Evolutionary conservation across 1,140 invertebrate genomes (phyloP).

Genomic region (Tenebrio molitor): DNA sequence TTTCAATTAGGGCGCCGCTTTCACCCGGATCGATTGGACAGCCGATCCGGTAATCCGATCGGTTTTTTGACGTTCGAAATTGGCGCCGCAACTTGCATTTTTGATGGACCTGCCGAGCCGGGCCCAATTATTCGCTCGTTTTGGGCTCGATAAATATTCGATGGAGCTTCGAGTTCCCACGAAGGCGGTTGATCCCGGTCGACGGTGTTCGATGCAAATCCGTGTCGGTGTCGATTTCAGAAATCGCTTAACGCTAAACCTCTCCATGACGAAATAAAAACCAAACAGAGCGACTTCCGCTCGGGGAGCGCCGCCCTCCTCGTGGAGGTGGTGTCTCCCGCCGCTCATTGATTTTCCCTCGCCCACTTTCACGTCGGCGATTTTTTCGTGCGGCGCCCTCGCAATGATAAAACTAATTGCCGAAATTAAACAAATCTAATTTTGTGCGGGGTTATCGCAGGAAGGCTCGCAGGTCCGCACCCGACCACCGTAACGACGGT

Average conservation of each 20-base stretch:
- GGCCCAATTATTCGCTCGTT: neutral
- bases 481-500: neutral
- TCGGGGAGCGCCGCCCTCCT: too few species aligned
- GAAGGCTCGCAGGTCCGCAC: neutral
- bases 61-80: conserved; percentile 15
- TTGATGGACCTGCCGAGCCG: neutral
- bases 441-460: neutral
- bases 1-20: conserved; percentile 7
- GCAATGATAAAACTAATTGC: neutral
- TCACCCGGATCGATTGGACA: conserved; percentile 6
- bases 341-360: neutral
- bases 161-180: neutral
- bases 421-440: neutral
- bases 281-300: neutral
- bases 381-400: neutral
- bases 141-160: neutral
- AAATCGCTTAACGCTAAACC: neutral
- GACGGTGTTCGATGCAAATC: neutral
- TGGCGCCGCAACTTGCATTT: neutral
- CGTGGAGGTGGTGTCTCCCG: too few species aligned
- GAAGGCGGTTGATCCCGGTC: neutral
- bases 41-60: neutral
- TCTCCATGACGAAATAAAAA: neutral
- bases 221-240: neutral
- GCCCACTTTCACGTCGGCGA: neutral